These are phyloP conservation scores for Xiphias gladius DNA, from an alignment of 2,113 vertebrate species.

Conservation along the genomic window DNA sequence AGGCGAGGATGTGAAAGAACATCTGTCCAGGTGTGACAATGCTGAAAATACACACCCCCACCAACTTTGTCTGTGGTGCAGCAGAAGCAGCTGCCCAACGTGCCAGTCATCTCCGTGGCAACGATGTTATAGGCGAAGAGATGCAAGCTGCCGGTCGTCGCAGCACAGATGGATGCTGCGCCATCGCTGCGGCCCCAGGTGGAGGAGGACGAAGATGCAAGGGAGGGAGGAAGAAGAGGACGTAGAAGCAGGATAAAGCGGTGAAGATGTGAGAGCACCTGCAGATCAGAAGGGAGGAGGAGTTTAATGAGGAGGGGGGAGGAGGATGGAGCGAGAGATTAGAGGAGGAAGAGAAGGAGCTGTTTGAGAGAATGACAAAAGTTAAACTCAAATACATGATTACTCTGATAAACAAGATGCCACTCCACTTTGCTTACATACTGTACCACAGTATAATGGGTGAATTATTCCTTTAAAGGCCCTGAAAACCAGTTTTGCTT, in stretches of 20 bases:
- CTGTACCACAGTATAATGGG: too few relatives aligned
- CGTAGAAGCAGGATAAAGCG: not conserved
- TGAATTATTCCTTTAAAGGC: too few relatives aligned
- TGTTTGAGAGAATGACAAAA: not conserved
- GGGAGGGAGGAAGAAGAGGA: slow-evolving; percentile 30
- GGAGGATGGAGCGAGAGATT: not conserved
- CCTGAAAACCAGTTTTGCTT: too few relatives aligned
- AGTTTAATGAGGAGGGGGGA: not conserved
- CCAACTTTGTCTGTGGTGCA: not conserved
- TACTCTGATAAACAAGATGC: not conserved
- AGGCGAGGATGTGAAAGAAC: slow-evolving; percentile 13
- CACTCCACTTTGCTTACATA: too few relatives aligned
- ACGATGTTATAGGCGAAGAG: slow-evolving; percentile 27
- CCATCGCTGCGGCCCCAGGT: slow-evolving; percentile 10
- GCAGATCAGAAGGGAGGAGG: not conserved
- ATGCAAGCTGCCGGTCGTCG: slow-evolving; percentile 3
- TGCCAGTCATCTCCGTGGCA: not conserved
- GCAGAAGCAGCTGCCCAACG: not conserved
- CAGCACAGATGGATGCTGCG: too few relatives aligned
- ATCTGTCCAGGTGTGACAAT: not conserved
- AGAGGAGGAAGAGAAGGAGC: not conserved
- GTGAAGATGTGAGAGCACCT: not conserved
- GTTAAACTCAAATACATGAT: too few relatives aligned
- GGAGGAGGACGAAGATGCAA: slow-evolving; percentile 22
- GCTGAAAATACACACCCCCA: not conserved